Base-by-base conservation (phyloP, 2,888 invertebrate species). In the Sarcophaga caerulescens region DNA sequence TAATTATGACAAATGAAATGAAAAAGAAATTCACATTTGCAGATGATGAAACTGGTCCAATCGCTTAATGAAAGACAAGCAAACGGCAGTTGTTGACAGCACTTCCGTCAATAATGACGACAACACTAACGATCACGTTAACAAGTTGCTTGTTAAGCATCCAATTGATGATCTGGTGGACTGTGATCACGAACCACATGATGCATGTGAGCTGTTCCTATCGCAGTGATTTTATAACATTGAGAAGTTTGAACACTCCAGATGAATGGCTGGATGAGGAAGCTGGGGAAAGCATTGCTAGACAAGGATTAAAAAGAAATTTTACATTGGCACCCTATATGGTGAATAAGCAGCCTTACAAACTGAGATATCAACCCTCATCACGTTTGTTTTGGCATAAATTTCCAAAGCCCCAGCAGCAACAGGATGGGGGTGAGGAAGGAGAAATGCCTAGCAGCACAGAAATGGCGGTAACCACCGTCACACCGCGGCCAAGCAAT, bases 91-190 rank as follows among this genome's bases (percentile, higher is more conserved):
- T 88, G 88, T 76, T 87, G 80, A 69, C 81, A 85, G 89, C 77
- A 88, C 89, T 92, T 91, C 90, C 91, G 90, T 89, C 90, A 89
- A 91, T 89, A 90, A 91, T 91, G 91, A 91, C 90, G 92, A 88
- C 88, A 88, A 87, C 89, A 89, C 87, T 87, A 90, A 88, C 25
- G 25, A 66, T 90, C 88, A 52, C 77, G 19, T 66, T 77, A 77
- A 82, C 63, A 63, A 85, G 82, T 65, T 82, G 77, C 14, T 73
- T 23, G 45, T 52, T 71, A 45, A 17, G 65, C 2, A n/a, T 66
- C 12, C 44, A 76, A 12, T 23, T 70, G 60, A 63, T 71, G 70
- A 63, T 76, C n/a, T 71, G 52, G 8, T 80, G 84, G 68, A 69
- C 85, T 70, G 60, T 84, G 14, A 62, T 78, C 25, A 70, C 60